Percentiles rank a stretch among this genome's conserved stretches.
phyloP scores from a whole-genome alignment of 2,888 invertebrate species.

The Tortrix viridana region DNA sequence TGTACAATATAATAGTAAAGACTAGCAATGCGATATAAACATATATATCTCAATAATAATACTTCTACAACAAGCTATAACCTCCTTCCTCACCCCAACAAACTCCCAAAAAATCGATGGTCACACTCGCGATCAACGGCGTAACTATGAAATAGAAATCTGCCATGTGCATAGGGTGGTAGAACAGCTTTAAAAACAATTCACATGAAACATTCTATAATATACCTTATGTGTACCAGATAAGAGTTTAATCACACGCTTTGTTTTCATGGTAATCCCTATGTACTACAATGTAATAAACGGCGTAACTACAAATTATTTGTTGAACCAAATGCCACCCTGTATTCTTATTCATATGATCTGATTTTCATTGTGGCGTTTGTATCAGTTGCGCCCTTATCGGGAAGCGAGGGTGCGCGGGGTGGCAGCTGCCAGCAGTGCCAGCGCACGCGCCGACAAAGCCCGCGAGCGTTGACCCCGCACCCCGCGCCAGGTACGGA shows the following conservation, averaged over 20 bases:
- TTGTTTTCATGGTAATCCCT: no score
- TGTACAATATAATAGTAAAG: no score
- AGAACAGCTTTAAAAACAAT: conserved; percentile 29
- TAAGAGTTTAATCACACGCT: no score
- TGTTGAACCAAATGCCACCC: no score
- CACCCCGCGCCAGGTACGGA: conserved; percentile 59
- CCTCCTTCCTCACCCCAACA: conserved; percentile 22
- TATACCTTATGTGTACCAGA: no score
- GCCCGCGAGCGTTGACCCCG: conserved; percentile 79
- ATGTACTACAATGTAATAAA: no score
- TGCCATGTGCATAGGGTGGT: conserved; percentile 70
- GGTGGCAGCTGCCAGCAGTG: conserved; percentile 77
- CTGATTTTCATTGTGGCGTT: no score
- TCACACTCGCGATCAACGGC: conserved; percentile 39
- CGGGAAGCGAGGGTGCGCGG: conserved; percentile 42
- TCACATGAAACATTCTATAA: no score
- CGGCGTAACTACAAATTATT: no score
- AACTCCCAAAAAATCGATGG: conserved; percentile 48
- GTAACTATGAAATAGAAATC: conserved; percentile 43
- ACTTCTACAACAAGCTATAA: conserved; percentile 8
- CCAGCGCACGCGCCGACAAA: conserved; percentile 78
- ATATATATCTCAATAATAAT: conserved; percentile 1
- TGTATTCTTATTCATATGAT: no score
- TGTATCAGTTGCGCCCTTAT: no score
- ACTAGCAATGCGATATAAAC: no score